Base-by-base conservation (phyloP, 2,797 vertebrate species). In the Crypturellus tataupa region DNA sequence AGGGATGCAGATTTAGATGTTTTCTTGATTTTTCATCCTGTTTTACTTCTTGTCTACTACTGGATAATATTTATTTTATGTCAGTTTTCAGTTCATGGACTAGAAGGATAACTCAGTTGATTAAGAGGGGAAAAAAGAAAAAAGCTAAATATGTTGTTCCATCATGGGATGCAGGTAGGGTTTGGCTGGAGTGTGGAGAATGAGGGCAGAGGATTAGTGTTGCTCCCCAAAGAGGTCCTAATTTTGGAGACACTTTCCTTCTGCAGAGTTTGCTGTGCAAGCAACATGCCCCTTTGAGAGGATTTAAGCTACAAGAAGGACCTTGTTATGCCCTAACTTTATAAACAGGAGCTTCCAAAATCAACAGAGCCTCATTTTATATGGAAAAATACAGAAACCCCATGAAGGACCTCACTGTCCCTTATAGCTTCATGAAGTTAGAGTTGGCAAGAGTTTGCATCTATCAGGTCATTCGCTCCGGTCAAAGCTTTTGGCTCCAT, bases 301-400 rank as follows among this genome's bases (percentile, higher is more conserved):
- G 53, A 89, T 80, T 80, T 53, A 23, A 80, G 77, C 67, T 86
- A 84, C 89, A 96, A 90, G 64, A 51, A 86, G 77, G 83, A 78
- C 87, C 90, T 92, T 80, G 67, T 94, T 92, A 59, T 51, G 40
- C 69, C 85, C 77, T 44, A 46, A 40, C 80, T 92, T 92, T 86
- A 33, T 79, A 79, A 94, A 80, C 1, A 3, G 60, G 76, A 91
- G 75, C 80, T 90, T 78, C n/a, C 75, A 84, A 91, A 87, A 63
- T 60, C 91, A 75, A 93, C 89, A 87, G 82, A 85, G 84, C 49
- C 88, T 92, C 90, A 73, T 96, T 97, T 89, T 93, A 18, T 1
- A 21, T 18, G 88, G 92, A 75, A 83, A 47, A 85, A 95, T 93
- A 25, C 80, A 94, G 68, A 25, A 90, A 71, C 0, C 2, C 35